Conservation (phyloP, 1,140 invertebrate genomes). For the Batillaria attramentaria region DNA sequence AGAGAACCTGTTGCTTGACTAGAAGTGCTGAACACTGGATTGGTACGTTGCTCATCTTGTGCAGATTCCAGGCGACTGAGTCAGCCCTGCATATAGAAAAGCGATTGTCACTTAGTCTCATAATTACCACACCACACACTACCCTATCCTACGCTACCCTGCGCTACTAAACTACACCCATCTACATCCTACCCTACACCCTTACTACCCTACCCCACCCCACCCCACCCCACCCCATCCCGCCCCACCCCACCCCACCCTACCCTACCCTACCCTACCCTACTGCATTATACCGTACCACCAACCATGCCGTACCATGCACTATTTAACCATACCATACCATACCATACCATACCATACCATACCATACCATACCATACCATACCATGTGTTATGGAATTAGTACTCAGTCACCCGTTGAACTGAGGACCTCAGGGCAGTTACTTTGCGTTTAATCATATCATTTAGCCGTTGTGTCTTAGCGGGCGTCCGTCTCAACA, state of each 20-base stretch:
- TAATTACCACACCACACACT: neutral
- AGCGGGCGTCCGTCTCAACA: too few relatives aligned
- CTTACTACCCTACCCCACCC: neutral
- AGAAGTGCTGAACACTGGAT: conserved; percentile 97
- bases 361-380: neutral
- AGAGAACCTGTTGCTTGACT: conserved; percentile 77
- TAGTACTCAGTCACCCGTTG: too few relatives aligned
- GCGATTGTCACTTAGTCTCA: neutral
- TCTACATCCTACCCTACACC: neutral
- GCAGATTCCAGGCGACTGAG: conserved; percentile 98
- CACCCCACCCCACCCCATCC: neutral
- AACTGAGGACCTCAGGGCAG: too few relatives aligned
- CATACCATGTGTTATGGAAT: too few relatives aligned
- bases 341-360: neutral
- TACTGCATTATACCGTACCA: neutral
- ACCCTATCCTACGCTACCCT: neutral
- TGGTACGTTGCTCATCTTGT: conserved; percentile 96
- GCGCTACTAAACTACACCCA: neutral
- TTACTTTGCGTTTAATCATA: too few relatives aligned
- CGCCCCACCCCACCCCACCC: neutral
- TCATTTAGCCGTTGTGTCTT: too few relatives aligned
- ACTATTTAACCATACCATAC: neutral
- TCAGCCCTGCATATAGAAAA: conserved; percentile 82
- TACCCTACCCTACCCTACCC: neutral
- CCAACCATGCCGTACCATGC: neutral